Conservation (phyloP, 2,888 invertebrate species). For the Brachyptera risi region DNA sequence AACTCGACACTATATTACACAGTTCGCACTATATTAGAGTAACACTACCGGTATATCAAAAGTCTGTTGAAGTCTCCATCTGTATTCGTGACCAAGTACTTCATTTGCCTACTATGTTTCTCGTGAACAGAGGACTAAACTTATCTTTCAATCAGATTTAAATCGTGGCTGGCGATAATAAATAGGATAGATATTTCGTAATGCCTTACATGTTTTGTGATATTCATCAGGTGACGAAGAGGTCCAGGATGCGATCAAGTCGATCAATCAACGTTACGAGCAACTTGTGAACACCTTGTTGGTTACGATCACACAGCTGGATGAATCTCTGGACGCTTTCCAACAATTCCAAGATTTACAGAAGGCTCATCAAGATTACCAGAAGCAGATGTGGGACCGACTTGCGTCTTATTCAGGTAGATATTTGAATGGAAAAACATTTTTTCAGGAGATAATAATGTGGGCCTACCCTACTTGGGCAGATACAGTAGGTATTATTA, state of each 20-base stretch:
- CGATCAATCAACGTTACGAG: slow-evolving; percentile 73
- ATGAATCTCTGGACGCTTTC: slow-evolving; percentile 72
- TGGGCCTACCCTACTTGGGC: too few species aligned
- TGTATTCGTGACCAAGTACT: neutral
- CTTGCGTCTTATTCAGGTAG: slow-evolving; percentile 65
- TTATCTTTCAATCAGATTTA: too few species aligned
- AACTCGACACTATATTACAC: too few species aligned
- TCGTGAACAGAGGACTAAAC: too few species aligned
- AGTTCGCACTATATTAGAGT: too few species aligned
- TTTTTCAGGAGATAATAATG: neutral
- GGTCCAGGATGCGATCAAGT: slow-evolving; percentile 64
- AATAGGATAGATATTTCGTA: too few species aligned
- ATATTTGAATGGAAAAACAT: slow-evolving; percentile 1
- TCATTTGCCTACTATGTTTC: too few species aligned
- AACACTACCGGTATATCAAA: too few species aligned
- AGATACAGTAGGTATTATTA: too few species aligned
- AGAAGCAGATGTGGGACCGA: slow-evolving; percentile 86
- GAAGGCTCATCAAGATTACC: slow-evolving; percentile 83
- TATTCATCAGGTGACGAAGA: slow-evolving; percentile 57
- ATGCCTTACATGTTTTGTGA: slow-evolving; percentile 38
- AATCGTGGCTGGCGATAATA: too few species aligned
- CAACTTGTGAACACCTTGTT: slow-evolving; percentile 62
- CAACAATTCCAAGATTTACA: slow-evolving; percentile 84
- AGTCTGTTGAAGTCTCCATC: neutral
- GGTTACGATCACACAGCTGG: slow-evolving; percentile 65